Evolutionary conservation across 2,888 invertebrate species (phyloP).

Genomic region (Omphaloscelis lunosa): DNA sequence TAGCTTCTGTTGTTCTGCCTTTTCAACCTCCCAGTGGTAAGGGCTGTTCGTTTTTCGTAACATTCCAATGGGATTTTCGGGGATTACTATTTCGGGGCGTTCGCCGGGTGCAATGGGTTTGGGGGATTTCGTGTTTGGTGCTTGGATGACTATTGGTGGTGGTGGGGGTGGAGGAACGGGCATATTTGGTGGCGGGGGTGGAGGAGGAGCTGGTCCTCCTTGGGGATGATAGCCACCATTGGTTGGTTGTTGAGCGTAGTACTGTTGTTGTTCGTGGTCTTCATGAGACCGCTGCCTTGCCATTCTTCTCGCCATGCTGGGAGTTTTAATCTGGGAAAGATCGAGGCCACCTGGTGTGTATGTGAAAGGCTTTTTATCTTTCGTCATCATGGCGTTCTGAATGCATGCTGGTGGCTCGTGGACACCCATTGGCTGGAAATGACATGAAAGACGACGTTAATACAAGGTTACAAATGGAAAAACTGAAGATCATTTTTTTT

Average conservation of each 20-base stretch:
- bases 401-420: slow-evolving; percentile 96
- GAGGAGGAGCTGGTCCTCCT: slow-evolving; percentile 84
- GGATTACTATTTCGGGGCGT: slow-evolving; percentile 94
- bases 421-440: slow-evolving; percentile 86
- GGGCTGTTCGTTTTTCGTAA: slow-evolving; percentile 93
- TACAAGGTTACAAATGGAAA: neutral
- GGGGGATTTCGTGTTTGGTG: slow-evolving; percentile 86
- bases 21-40: slow-evolving; percentile 91
- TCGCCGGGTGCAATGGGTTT: slow-evolving; percentile 90
- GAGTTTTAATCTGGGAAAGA: slow-evolving; percentile 96
- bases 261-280: slow-evolving; percentile 87
- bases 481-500: no score
- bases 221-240: slow-evolving; percentile 80
- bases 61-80: slow-evolving; percentile 93
- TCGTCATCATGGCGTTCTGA: slow-evolving; percentile 98
- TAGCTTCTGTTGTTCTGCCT: slow-evolving; percentile 89
- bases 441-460: slow-evolving; percentile 14
- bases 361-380: slow-evolving; percentile 99
- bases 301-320: slow-evolving; percentile 96
- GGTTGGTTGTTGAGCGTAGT: slow-evolving; percentile 73
- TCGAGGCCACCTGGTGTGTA: slow-evolving; percentile 98
- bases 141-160: slow-evolving; percentile 91
- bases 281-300: slow-evolving; percentile 92
- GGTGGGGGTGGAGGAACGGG: slow-evolving; percentile 91
- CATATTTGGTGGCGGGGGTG: slow-evolving; percentile 86